A percentile compares a stretch with the other conserved stretches of the same genome.
Conservation (phyloP, 2,888 invertebrate genomes). For the Hypselothyrea guttata region DNA sequence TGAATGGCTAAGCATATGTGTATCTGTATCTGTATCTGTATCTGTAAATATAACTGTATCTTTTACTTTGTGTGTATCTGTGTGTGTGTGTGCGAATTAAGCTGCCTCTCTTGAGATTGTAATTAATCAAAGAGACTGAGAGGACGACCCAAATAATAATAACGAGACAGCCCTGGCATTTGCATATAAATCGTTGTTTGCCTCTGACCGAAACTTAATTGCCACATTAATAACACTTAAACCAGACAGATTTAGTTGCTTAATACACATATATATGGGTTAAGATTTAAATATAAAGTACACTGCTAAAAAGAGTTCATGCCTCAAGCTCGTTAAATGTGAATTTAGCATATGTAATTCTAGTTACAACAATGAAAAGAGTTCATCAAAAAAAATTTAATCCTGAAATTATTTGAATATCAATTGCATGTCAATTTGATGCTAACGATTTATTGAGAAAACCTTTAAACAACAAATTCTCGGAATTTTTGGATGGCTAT, state of each 20-base stretch:
- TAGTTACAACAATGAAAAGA: too few species aligned
- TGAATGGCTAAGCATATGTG: conserved; percentile 42
- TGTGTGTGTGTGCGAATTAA: conserved; percentile 48
- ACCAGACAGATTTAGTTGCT: conserved; percentile 33
- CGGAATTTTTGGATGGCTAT: too few species aligned
- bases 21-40: conserved; percentile 9
- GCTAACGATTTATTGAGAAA: too few species aligned
- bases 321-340: too few species aligned
- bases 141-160: conserved; percentile 54
- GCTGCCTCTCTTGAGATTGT: conserved; percentile 59
- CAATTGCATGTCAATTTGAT: too few species aligned
- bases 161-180: conserved; percentile 44
- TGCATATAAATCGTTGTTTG: conserved; percentile 75
- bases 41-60: too few species aligned
- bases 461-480: too few species aligned
- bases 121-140: conserved; percentile 67
- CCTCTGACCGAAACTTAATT: conserved; percentile 64
- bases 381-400: too few species aligned
- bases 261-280: conserved; percentile 3
- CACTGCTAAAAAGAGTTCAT: too few species aligned
- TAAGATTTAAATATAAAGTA: not conserved
- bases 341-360: too few species aligned
- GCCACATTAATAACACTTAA: conserved; percentile 73
- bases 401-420: too few species aligned
- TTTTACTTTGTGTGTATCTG: not conserved